Conservation (phyloP, 1,140 invertebrate genomes). For the Melipona quadrifasciata region DNA sequence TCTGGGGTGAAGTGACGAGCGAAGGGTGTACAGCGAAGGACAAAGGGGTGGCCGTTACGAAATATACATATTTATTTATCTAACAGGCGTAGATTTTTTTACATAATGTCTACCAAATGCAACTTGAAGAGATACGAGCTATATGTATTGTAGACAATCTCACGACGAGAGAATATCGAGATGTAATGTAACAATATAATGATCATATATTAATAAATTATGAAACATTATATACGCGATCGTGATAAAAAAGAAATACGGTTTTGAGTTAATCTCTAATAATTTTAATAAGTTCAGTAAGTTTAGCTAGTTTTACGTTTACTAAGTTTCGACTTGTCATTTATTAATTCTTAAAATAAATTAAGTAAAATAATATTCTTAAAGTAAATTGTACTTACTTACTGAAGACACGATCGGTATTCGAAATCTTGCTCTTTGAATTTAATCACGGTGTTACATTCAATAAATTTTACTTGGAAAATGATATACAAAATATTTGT, state of each 20-base stretch:
- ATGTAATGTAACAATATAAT: neutral
- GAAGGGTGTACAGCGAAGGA: conserved; percentile 40
- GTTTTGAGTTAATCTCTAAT: no score
- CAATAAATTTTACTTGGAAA: neutral
- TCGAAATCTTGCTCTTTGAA: neutral
- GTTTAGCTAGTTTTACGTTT: neutral
- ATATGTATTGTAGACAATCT: neutral
- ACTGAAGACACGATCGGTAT: no score
- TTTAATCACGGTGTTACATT: neutral
- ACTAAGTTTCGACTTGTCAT: neutral
- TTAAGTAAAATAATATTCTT: neutral
- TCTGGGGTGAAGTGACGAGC: conserved; percentile 31
- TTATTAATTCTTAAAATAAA: neutral
- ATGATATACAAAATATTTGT: neutral
- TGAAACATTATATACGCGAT: neutral
- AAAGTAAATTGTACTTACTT: no score
- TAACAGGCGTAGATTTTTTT: conserved; percentile 69
- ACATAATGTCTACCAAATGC: conserved; percentile 60
- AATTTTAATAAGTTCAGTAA: no score
- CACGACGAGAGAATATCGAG: neutral
- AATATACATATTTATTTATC: conserved; percentile 71
- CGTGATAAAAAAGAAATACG: no score
- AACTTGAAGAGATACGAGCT: neutral
- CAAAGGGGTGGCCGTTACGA: conserved; percentile 42
- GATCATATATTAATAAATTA: neutral